Conservation (phyloP, 2,888 invertebrate genomes). For the Lithosia quadra region DNA sequence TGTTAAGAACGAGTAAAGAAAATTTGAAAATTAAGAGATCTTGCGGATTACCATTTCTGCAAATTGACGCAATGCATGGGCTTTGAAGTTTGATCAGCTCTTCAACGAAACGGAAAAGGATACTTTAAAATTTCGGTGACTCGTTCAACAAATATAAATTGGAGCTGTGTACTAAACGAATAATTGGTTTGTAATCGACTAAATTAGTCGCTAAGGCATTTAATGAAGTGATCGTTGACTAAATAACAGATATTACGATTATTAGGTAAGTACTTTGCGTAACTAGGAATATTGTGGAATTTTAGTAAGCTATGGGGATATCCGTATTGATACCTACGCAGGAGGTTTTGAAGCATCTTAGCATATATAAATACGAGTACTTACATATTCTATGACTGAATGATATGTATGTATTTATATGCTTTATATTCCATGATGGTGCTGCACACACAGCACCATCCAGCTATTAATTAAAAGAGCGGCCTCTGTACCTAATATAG, state of each 20-base stretch:
- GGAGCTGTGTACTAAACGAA: conserved; percentile 22
- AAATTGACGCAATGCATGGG: not conserved
- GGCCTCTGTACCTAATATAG: not conserved
- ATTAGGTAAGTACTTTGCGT: too few species aligned
- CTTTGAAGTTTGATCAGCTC: not conserved
- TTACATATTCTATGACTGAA: too few species aligned
- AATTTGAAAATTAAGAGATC: too few species aligned
- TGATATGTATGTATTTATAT: too few species aligned
- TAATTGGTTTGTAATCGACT: conserved; percentile 28
- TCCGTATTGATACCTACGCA: too few species aligned
- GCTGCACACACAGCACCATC: not conserved
- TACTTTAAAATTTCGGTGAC: conserved; percentile 22
- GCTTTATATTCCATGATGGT: too few species aligned
- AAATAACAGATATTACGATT: not conserved
- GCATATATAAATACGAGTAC: too few species aligned
- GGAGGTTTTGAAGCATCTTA: too few species aligned
- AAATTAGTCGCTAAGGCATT: conserved; percentile 43
- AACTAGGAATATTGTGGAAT: too few species aligned
- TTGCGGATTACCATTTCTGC: too few species aligned
- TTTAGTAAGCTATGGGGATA: too few species aligned
- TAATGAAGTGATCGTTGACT: not conserved
- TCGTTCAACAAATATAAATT: conserved; percentile 28
- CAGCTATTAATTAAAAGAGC: not conserved
- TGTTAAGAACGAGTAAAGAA: too few species aligned
- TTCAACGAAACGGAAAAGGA: not conserved